These are phyloP conservation scores for Hemibagrus guttatus DNA, from an alignment of 2,797 vertebrate species.

Conservation along the genomic window DNA sequence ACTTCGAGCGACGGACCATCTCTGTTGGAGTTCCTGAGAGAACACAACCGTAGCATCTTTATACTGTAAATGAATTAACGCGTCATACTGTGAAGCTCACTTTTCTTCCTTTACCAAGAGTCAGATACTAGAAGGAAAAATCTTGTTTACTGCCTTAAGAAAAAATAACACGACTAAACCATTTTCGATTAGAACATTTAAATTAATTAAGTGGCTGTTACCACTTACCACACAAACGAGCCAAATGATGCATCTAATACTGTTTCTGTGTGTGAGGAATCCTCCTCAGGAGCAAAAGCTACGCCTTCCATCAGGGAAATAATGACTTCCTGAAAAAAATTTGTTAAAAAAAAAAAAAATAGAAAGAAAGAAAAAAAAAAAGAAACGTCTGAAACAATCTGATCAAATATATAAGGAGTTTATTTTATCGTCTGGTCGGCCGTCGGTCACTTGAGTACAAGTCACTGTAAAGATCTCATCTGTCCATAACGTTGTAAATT, in stretches of 20 bases:
- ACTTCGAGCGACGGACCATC: background rate
- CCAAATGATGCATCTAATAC: conserved; percentile 30
- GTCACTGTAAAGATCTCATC: conserved; percentile 58
- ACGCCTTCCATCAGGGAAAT: conserved; percentile 10
- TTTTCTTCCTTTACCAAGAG: conserved; percentile 38
- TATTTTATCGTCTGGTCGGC: conserved; percentile 62
- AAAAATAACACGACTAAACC: conserved; percentile 15
- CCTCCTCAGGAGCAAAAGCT: background rate
- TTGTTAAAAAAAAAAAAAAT: background rate
- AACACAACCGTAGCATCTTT: conserved; percentile 54
- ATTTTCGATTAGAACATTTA: background rate
- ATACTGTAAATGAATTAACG: conserved; percentile 51
- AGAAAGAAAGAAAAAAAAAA: background rate
- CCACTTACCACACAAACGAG: conserved; percentile 1
- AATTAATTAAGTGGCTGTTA: conserved; percentile 35
- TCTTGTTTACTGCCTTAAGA: conserved; percentile 53
- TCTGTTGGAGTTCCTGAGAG: background rate
- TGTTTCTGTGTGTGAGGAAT: conserved; percentile 19
- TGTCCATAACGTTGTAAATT: conserved; percentile 61
- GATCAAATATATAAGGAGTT: conserved; percentile 34
- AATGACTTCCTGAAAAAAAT: background rate
- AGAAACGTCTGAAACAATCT: conserved; percentile 5
- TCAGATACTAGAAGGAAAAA: background rate
- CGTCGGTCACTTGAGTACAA: conserved; percentile 24
- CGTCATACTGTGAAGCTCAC: conserved; percentile 44